phyloP scores from a whole-genome alignment of 2,113 vertebrate genomes.

The Dicrurus megarhynchus region DNA sequence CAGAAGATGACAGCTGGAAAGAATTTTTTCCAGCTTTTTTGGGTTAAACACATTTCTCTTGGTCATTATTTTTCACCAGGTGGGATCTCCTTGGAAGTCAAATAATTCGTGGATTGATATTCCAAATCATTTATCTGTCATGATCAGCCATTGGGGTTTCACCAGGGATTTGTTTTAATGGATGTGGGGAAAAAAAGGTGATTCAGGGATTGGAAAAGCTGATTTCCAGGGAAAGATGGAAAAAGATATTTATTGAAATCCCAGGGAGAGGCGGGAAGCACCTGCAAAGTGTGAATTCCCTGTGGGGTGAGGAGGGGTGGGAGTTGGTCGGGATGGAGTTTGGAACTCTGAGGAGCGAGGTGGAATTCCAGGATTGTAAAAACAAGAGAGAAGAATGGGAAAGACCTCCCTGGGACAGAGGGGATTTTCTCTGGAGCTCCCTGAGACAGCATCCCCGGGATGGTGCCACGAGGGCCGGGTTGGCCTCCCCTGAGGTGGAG shows the following conservation, averaged over 20 bases:
- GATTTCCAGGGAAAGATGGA: neutral
- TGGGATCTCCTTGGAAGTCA: neutral
- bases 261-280: neutral
- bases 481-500: neutral
- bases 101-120: neutral
- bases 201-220: neutral
- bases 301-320: neutral
- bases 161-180: neutral
- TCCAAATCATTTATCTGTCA: neutral
- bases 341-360: neutral
- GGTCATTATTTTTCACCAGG: conserved; percentile 17
- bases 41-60: neutral
- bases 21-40: neutral
- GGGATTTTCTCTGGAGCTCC: neutral
- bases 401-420: neutral
- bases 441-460: accelerated
- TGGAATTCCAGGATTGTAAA: neutral
- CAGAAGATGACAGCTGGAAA: neutral
- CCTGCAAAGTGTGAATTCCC: neutral
- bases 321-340: neutral
- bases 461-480: accelerated
- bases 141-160: neutral
- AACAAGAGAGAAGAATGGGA: neutral
- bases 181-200: neutral
- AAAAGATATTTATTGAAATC: neutral